Percentiles rank a stretch among this genome's conserved stretches.
These are phyloP conservation scores for Muscicapa adusta DNA, from an alignment of 2,113 vertebrate species.

Conservation along the genomic window DNA sequence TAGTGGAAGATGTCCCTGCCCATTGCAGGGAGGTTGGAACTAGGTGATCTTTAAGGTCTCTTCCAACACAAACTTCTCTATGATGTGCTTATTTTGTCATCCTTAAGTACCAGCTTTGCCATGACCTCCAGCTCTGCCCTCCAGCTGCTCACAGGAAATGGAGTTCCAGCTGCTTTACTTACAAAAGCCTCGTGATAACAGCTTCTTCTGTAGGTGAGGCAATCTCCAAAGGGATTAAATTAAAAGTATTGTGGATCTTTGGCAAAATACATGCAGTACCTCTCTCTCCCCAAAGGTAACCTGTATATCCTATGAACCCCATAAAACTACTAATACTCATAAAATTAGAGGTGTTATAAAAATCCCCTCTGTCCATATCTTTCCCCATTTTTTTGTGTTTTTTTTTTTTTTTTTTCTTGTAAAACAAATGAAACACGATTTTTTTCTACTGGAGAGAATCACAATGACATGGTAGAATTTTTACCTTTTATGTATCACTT, in stretches of 20 bases:
- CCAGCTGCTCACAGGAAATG: neutral
- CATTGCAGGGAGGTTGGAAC: neutral
- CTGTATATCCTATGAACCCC: neutral
- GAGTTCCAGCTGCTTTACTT: neutral
- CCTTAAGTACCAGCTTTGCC: neutral
- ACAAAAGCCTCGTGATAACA: neutral
- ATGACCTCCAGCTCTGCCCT: neutral
- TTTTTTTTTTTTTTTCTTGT: no score
- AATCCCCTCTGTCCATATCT: neutral
- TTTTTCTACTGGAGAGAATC: neutral
- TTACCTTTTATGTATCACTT: neutral
- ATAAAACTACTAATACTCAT: neutral
- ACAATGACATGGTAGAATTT: neutral
- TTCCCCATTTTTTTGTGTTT: neutral
- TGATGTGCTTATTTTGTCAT: neutral
- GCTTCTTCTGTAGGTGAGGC: neutral
- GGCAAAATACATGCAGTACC: neutral
- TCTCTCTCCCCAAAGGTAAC: neutral
- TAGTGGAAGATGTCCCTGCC: neutral
- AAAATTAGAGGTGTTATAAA: neutral
- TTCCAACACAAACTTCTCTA: neutral
- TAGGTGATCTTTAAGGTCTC: neutral
- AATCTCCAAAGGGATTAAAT: neutral
- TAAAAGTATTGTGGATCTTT: neutral
- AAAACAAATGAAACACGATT: neutral